These are phyloP conservation scores for Homalodisca vitripennis DNA, from an alignment of 1,140 invertebrate genomes.

Conservation along the genomic window DNA sequence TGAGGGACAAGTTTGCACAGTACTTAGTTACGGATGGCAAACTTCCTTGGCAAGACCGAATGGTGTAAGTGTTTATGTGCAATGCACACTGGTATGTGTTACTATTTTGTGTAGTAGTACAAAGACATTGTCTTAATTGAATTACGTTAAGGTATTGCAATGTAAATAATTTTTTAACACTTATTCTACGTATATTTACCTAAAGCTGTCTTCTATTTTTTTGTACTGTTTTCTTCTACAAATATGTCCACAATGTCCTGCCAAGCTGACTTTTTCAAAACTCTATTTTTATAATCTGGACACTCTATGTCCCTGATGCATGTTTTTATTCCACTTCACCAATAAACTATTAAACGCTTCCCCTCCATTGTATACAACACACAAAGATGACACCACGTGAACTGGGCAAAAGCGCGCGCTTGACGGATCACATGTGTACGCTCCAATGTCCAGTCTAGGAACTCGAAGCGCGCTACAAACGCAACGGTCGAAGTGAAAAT, in stretches of 20 bases:
- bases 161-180: too few relatives aligned
- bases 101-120: too few relatives aligned
- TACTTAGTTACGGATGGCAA: constrained; percentile 47
- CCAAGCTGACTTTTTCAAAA: too few relatives aligned
- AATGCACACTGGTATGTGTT: neutral
- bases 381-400: neutral
- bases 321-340: neutral
- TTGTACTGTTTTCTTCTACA: too few relatives aligned
- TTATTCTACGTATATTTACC: too few relatives aligned
- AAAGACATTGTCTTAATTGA: too few relatives aligned
- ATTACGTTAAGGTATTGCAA: too few relatives aligned
- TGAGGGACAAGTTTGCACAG: constrained; percentile 45
- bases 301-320: too few relatives aligned
- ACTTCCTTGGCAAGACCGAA: constrained; percentile 40
- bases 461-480: neutral
- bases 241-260: too few relatives aligned
- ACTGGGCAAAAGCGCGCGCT: neutral
- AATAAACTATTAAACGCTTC: neutral
- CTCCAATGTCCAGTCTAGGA: neutral
- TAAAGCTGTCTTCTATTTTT: too few relatives aligned
- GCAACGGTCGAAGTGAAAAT: neutral
- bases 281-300: too few relatives aligned
- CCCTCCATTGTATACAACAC: neutral
- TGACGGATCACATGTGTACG: neutral
- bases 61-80: constrained; percentile 38